Conservation (phyloP, 2,797 vertebrate species). For the Rhabdophis nuchalis region DNA sequence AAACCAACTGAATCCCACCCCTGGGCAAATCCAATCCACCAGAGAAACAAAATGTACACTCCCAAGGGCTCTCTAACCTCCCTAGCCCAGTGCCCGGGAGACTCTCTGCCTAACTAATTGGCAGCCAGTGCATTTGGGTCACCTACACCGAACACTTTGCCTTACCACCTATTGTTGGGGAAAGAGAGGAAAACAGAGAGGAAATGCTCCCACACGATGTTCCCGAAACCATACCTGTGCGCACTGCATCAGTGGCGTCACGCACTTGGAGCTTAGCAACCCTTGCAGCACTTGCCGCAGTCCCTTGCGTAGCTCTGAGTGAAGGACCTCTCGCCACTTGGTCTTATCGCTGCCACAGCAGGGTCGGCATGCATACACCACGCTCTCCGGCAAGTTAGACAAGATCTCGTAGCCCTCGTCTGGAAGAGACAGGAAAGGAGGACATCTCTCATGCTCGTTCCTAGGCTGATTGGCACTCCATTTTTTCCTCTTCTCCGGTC, state of each 20-base stretch:
- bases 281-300: conserved; percentile 86
- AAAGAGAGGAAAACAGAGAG: background rate
- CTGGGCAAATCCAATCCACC: background rate
- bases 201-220: background rate
- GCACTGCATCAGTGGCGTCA: conserved; percentile 80
- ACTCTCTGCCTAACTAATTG: background rate
- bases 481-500: background rate
- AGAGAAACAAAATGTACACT: background rate
- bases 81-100: background rate
- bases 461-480: accelerated
- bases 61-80: background rate
- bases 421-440: conserved; percentile 51
- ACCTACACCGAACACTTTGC: background rate
- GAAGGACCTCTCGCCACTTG: conserved; percentile 84
- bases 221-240: conserved; percentile 71
- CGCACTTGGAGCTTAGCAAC: conserved; percentile 80
- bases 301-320: conserved; percentile 80
- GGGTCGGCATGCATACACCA: conserved; percentile 86
- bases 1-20: too few relatives aligned
- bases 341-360: conserved; percentile 79
- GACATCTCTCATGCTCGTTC: background rate
- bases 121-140: background rate
- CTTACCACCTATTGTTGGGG: background rate
- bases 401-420: conserved; percentile 92
- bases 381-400: conserved; percentile 86